Percentiles rank a stretch among this genome's conserved stretches.
phyloP scores from a whole-genome alignment of 2,113 vertebrate species.

The Mastomys natalensis region DNA sequence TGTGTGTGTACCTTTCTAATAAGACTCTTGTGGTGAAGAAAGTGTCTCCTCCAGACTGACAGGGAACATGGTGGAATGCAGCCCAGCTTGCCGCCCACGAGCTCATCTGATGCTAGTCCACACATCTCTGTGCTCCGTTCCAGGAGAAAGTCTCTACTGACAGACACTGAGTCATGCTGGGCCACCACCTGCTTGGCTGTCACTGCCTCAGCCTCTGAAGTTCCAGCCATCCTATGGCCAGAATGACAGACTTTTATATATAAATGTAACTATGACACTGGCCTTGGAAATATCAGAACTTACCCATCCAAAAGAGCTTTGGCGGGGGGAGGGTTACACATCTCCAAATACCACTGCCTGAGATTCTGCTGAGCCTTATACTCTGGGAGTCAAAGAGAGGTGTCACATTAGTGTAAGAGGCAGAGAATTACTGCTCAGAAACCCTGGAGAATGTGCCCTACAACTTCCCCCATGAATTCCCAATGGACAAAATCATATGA shows the following conservation, averaged over 20 bases:
- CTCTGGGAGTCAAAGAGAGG: constrained; percentile 82
- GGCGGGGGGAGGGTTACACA: constrained; percentile 88
- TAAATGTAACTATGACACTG: neutral
- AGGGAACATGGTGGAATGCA: rapidly evolving
- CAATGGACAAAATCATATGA: neutral
- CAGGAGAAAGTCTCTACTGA: rapidly evolving
- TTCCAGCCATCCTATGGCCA: neutral
- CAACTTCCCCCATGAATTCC: neutral
- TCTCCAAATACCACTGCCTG: constrained; percentile 90
- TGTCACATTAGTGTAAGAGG: neutral
- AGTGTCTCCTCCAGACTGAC: rapidly evolving
- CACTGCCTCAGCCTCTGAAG: rapidly evolving
- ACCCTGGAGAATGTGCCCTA: neutral
- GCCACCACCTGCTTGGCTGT: rapidly evolving
- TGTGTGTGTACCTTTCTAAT: neutral
- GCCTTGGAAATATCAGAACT: constrained; percentile 68
- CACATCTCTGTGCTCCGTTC: rapidly evolving
- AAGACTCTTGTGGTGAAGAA: neutral
- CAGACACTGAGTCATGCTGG: rapidly evolving
- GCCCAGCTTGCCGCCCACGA: rapidly evolving
- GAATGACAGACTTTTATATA: neutral
- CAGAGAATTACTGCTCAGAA: neutral
- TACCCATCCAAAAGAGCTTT: constrained; percentile 92
- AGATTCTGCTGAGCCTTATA: constrained; percentile 87
- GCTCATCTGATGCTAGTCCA: rapidly evolving